Conservation (phyloP, 2,888 invertebrate species). For the Cantharis rustica region DNA sequence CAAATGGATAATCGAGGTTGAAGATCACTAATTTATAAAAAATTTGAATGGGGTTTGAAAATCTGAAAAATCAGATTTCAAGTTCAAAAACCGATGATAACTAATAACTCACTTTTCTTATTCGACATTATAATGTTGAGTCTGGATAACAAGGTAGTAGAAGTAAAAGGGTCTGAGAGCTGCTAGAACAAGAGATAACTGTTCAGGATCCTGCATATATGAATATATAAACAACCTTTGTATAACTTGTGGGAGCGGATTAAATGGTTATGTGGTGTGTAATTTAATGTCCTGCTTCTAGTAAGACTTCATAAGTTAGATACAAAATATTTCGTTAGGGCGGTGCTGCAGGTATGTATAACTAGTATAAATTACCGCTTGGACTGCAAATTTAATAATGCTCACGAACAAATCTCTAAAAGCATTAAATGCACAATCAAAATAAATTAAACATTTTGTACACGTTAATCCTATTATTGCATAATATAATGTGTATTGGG, state of each 20-base stretch:
- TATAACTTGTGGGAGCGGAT: slow-evolving; percentile 22
- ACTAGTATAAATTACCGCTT: slow-evolving; percentile 13
- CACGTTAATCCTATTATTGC: neutral
- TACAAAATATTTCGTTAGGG: slow-evolving; percentile 12
- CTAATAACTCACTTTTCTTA: slow-evolving; percentile 2
- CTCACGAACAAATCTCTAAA: slow-evolving; percentile 13
- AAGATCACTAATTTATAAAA: neutral
- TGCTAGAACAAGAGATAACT: slow-evolving; percentile 21
- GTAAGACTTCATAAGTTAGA: slow-evolving; percentile 24
- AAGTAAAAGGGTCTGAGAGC: slow-evolving; percentile 17
- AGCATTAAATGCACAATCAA: neutral
- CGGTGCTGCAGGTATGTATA: slow-evolving; percentile 12
- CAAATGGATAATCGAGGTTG: no score
- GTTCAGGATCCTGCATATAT: slow-evolving; percentile 21
- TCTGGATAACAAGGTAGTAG: slow-evolving; percentile 10
- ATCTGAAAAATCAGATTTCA: neutral
- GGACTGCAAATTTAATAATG: slow-evolving; percentile 21
- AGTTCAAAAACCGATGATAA: neutral
- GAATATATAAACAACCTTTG: slow-evolving; percentile 24
- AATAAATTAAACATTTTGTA: slow-evolving; percentile 2
- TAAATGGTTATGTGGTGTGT: slow-evolving; percentile 24
- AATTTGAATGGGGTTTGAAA: neutral
- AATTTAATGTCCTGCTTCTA: slow-evolving; percentile 22
- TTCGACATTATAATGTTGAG: neutral
- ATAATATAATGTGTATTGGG: neutral